Evolutionary conservation across 2,888 invertebrate genomes (phyloP).

Genomic region (Caenorhabditis zanzibari): DNA sequence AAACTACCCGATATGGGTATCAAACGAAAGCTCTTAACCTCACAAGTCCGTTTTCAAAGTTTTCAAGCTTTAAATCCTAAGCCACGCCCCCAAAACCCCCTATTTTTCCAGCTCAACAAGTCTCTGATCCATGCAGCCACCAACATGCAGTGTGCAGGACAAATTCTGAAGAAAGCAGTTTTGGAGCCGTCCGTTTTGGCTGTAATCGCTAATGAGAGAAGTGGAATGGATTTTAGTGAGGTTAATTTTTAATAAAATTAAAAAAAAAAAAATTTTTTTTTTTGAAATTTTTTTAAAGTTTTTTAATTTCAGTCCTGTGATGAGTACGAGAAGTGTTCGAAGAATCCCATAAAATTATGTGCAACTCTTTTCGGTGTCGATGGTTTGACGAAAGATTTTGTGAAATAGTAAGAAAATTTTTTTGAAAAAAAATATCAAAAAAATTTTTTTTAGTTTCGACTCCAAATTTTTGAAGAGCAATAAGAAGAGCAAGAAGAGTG

Average conservation of each 20-base stretch:
- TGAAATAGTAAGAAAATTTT: constrained; percentile 49
- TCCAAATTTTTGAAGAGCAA: constrained; percentile 3
- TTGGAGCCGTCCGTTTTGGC: neutral
- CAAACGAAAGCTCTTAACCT: neutral
- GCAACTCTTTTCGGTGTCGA: constrained; percentile 39
- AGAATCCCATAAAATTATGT: constrained; percentile 14
- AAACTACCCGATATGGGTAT: neutral
- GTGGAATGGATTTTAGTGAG: constrained; percentile 17
- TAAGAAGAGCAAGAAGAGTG: constrained; percentile 13
- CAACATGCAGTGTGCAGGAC: constrained; percentile 22
- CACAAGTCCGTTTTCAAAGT: neutral
- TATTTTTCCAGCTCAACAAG: constrained; percentile 32
- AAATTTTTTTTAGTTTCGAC: constrained; percentile 34
- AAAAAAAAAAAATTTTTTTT: neutral
- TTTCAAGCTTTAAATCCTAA: neutral
- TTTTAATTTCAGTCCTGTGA: constrained; percentile 30
- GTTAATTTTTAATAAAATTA: neutral
- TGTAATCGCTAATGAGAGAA: neutral
- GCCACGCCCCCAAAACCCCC: neutral
- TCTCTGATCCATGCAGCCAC: constrained; percentile 6
- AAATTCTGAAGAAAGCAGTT: constrained; percentile 24
- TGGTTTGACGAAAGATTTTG: constrained; percentile 43
- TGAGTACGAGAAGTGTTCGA: constrained; percentile 23
- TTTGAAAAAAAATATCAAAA: constrained; percentile 31
- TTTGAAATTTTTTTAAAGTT: neutral